Percentiles rank a stretch among this genome's conserved stretches.
These are phyloP conservation scores for Pocillopora grandis DNA, from an alignment of 92 coral and sea anemone genomes.

Conservation along the genomic window DNA sequence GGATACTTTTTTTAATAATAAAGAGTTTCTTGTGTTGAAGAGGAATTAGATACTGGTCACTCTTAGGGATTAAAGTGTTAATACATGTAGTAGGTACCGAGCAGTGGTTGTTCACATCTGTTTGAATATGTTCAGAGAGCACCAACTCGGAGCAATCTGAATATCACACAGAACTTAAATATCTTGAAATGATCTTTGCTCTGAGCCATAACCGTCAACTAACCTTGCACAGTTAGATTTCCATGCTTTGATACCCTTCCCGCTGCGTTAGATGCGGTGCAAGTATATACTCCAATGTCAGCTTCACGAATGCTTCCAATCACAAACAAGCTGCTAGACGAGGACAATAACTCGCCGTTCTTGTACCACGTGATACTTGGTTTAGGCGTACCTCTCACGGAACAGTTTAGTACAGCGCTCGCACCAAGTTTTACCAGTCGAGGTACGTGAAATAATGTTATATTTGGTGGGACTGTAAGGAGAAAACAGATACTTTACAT, in stretches of 20 bases:
- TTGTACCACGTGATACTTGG: conserved; percentile 78
- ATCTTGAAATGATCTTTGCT: too few relatives aligned
- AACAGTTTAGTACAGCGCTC: conserved; percentile 66
- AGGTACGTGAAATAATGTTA: conserved; percentile 66
- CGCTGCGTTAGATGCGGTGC: conserved; percentile 74
- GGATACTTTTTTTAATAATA: too few relatives aligned
- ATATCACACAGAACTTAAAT: too few relatives aligned
- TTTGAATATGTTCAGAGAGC: too few relatives aligned
- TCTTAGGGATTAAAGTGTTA: too few relatives aligned
- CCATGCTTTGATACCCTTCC: conserved; percentile 50
- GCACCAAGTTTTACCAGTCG: conserved; percentile 52
- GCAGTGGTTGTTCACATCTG: too few relatives aligned
- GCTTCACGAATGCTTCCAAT: conserved; percentile 39
- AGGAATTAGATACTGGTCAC: too few relatives aligned
- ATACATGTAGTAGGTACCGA: too few relatives aligned
- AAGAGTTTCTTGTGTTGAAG: too few relatives aligned
- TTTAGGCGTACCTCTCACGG: conserved; percentile 72
- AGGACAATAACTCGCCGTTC: conserved; percentile 28
- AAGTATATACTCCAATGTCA: conserved; percentile 77
- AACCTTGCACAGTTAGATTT: conserved; percentile 88
- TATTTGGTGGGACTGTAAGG: conserved; percentile 72
- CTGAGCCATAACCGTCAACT: neutral
- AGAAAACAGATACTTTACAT: neutral
- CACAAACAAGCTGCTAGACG: conserved; percentile 43
- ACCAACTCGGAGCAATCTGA: too few relatives aligned